Percentiles rank a stretch among this genome's conserved stretches.
phyloP scores from a whole-genome alignment of 2,888 invertebrate species.

The Amaurobius ferox region DNA sequence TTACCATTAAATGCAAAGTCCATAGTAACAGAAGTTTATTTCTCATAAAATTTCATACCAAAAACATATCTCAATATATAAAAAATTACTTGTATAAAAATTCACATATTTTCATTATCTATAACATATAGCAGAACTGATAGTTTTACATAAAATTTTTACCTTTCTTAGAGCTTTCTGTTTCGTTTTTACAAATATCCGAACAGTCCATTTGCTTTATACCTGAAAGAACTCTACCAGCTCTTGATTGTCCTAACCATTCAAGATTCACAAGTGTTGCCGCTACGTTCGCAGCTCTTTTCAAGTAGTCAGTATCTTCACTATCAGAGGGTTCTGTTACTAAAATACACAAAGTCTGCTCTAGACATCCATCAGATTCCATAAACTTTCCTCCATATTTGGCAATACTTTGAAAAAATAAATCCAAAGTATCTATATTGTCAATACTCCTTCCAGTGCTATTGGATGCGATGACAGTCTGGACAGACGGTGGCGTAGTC shows the following conservation, averaged over 20 bases:
- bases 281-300: background rate
- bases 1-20: no score
- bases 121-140: no score
- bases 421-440: constrained; percentile 20
- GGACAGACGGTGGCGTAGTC: constrained; percentile 23
- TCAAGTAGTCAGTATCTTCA: background rate
- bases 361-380: constrained; percentile 33
- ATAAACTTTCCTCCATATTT: constrained; percentile 27
- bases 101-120: no score
- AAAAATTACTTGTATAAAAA: no score
- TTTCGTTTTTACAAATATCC: constrained; percentile 18
- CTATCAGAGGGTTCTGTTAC: background rate
- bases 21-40: no score
- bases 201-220: constrained; percentile 29
- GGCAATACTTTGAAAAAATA: constrained; percentile 11
- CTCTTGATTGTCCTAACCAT: constrained; percentile 12
- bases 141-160: no score
- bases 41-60: no score
- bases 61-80: no score
- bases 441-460: constrained; percentile 23
- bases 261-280: background rate
- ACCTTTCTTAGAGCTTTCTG: background rate
- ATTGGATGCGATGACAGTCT: constrained; percentile 28
- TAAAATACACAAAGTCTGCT: constrained; percentile 28
- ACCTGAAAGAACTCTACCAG: constrained; percentile 8